Conservation (phyloP, 2,113 vertebrate genomes). For the Oreochromis spilurus region DNA sequence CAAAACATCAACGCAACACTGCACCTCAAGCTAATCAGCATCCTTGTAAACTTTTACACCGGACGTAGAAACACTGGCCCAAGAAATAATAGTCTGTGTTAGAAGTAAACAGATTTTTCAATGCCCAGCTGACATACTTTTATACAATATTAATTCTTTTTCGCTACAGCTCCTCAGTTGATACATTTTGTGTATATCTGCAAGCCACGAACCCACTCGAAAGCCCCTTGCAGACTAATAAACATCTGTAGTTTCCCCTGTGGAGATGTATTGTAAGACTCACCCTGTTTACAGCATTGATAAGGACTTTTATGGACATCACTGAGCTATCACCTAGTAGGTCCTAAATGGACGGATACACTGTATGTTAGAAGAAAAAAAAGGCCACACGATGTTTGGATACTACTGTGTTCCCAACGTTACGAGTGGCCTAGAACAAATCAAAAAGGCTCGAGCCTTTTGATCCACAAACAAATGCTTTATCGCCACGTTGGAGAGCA, state of each 20-base stretch:
- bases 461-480: neutral
- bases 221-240: neutral
- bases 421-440: neutral
- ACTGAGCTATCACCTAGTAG: neutral
- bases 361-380: neutral
- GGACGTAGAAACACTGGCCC: neutral
- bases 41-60: neutral
- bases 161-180: neutral
- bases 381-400: neutral
- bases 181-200: neutral
- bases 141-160: neutral
- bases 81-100: neutral
- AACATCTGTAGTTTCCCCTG: neutral
- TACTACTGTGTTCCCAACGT: neutral
- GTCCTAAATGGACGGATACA: neutral
- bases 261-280: neutral
- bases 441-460: neutral
- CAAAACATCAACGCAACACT: neutral
- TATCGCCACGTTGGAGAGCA: neutral
- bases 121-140: neutral
- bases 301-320: conserved; percentile 34
- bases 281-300: neutral
- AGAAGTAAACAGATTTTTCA: neutral
- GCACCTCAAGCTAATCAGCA: neutral
- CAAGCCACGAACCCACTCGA: neutral